Percentiles rank a stretch among this genome's conserved stretches.
phyloP scores from a whole-genome alignment of 2,797 vertebrate species.

The Crax fasciolata region DNA sequence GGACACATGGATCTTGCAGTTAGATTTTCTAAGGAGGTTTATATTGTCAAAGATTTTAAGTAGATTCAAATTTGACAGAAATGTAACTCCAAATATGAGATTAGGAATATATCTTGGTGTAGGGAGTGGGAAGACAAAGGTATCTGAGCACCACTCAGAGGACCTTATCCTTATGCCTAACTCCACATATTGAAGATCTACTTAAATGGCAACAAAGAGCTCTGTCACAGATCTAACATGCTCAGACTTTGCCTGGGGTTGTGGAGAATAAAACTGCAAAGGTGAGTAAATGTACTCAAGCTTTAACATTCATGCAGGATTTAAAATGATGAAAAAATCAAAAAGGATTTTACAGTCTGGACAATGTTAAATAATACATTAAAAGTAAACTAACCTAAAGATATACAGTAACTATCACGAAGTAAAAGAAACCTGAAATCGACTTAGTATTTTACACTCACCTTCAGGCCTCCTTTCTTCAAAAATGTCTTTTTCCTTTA shows the following conservation, averaged over 20 bases:
- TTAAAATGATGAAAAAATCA: not conserved
- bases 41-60: not conserved
- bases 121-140: not conserved
- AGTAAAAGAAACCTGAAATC: not conserved
- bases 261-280: not conserved
- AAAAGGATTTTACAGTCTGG: not conserved
- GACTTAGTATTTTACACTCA: not conserved
- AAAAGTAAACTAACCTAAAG: not conserved
- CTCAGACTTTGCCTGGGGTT: not conserved
- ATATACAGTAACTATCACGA: not conserved
- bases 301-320: not conserved
- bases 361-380: not conserved
- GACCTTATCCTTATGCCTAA: not conserved
- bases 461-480: not conserved
- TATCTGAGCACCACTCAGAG: accelerated
- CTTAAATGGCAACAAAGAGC: not conserved
- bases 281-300: not conserved
- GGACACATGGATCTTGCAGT: not conserved
- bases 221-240: not conserved
- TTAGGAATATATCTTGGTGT: not conserved
- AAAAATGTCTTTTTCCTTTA: not conserved
- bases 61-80: not conserved
- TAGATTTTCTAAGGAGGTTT: not conserved
- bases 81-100: not conserved
- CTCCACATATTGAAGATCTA: not conserved